Evolutionary conservation across 2,888 invertebrate species (phyloP).

Genomic region (Germaria angustata): DNA sequence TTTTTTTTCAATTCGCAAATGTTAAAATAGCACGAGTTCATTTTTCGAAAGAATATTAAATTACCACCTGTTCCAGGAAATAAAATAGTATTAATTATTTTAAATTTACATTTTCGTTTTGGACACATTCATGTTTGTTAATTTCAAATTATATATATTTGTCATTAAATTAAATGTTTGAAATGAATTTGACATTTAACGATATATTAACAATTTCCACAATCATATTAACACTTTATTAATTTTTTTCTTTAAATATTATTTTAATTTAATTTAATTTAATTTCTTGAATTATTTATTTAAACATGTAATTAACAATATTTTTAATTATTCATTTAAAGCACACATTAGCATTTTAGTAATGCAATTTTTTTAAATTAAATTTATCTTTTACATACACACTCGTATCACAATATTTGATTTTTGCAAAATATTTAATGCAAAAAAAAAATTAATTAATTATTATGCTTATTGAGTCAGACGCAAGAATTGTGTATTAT

Average conservation of each 20-base stretch:
- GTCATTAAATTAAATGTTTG: neutral
- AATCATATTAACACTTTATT: neutral
- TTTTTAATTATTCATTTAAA: neutral
- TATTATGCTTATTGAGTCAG: no score
- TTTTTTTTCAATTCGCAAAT: no score
- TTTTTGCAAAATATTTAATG: no score
- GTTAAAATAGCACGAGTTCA: no score
- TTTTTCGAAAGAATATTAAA: neutral
- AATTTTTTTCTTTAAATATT: neutral
- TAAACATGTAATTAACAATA: constrained; percentile 1
- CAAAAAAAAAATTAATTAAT: constrained; percentile 10
- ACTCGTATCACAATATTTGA: no score
- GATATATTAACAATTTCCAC: constrained; percentile 2
- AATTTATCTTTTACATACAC: neutral
- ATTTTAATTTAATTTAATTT: neutral
- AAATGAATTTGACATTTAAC: constrained; percentile 1
- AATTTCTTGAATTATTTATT: neutral
- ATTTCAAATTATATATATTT: constrained; percentile 23
- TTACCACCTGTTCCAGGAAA: neutral
- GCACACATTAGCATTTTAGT: neutral
- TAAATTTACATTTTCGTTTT: neutral
- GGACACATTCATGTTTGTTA: neutral
- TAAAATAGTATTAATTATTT: neutral
- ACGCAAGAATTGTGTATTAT: neutral
- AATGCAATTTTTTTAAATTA: neutral